phyloP scores from a whole-genome alignment of 2,113 vertebrate genomes.

The Notarius quadriscutis region DNA sequence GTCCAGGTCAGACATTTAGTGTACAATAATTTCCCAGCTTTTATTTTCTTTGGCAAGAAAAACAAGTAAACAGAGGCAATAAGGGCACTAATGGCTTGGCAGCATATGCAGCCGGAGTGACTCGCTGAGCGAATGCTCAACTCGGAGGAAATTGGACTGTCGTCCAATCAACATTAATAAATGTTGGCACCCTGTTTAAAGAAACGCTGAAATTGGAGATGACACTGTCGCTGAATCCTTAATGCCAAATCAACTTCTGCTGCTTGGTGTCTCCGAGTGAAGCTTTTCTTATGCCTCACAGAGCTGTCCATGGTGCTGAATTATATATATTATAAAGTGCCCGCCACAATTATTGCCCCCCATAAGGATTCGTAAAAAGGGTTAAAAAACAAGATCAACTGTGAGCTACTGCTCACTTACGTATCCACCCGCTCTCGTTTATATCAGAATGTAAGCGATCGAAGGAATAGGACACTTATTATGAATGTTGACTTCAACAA shows the following conservation, averaged over 20 bases:
- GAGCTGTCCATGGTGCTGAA: conserved; percentile 50
- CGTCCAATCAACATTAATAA: conserved; percentile 52
- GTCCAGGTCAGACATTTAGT: background rate
- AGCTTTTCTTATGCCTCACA: background rate
- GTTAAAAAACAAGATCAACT: too few relatives aligned
- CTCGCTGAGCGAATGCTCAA: conserved; percentile 39
- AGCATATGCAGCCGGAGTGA: conserved; percentile 35
- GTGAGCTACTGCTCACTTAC: too few relatives aligned
- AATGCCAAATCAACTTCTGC: conserved; percentile 34
- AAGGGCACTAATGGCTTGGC: conserved; percentile 33
- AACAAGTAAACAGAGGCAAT: conserved; percentile 30
- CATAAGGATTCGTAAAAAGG: too few relatives aligned
- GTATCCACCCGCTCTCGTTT: too few relatives aligned
- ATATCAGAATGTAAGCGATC: too few relatives aligned
- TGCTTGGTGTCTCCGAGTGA: conserved; percentile 18
- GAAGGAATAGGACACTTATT: too few relatives aligned
- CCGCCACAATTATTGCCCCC: too few relatives aligned
- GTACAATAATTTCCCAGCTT: background rate
- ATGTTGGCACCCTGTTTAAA: conserved; percentile 39
- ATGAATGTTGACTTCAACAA: too few relatives aligned
- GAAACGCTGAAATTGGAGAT: conserved; percentile 23
- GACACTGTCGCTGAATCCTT: conserved; percentile 29
- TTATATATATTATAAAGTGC: background rate
- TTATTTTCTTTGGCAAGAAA: conserved; percentile 20
- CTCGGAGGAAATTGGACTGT: conserved; percentile 51